Conservation (phyloP, 2,888 invertebrate genomes). For the Argyresthia albistria region DNA sequence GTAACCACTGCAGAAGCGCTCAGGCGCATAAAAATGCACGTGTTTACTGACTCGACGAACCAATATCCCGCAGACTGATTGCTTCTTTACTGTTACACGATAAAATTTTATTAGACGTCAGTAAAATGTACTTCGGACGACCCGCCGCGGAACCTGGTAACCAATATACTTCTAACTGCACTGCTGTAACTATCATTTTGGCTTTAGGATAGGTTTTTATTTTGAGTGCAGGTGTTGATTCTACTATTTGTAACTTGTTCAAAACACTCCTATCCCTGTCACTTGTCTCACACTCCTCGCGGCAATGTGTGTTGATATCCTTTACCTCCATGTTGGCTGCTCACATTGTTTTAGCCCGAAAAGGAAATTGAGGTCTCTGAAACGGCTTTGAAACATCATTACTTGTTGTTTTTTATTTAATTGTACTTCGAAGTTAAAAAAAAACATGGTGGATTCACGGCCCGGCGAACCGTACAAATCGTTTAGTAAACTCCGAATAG, state of each 20-base stretch:
- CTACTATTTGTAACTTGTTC: no score
- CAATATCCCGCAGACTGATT: slow-evolving; percentile 69
- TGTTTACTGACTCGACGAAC: slow-evolving; percentile 65
- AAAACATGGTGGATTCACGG: slow-evolving; percentile 27
- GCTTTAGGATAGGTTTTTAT: background rate
- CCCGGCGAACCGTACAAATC: slow-evolving; percentile 66
- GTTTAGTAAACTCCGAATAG: slow-evolving; percentile 70
- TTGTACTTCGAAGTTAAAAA: no score
- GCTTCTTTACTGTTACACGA: slow-evolving; percentile 73
- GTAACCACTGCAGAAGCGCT: slow-evolving; percentile 37
- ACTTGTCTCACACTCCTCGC: no score
- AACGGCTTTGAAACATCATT: no score
- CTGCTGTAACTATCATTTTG: slow-evolving; percentile 47
- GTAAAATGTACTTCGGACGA: slow-evolving; percentile 62
- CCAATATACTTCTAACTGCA: slow-evolving; percentile 65
- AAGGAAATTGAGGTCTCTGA: no score
- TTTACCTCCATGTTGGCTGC: no score
- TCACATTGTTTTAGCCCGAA: no score
- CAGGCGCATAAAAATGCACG: slow-evolving; percentile 60
- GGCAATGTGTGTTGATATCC: no score
- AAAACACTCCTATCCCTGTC: no score
- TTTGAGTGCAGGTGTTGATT: no score
- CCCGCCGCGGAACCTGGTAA: slow-evolving; percentile 52
- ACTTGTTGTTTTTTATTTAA: no score
- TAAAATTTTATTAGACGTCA: slow-evolving; percentile 67